Percentiles rank a stretch among this genome's conserved stretches.
phyloP scores from a whole-genome alignment of 2,888 invertebrate genomes.

The Oeneis ivallda region DNA sequence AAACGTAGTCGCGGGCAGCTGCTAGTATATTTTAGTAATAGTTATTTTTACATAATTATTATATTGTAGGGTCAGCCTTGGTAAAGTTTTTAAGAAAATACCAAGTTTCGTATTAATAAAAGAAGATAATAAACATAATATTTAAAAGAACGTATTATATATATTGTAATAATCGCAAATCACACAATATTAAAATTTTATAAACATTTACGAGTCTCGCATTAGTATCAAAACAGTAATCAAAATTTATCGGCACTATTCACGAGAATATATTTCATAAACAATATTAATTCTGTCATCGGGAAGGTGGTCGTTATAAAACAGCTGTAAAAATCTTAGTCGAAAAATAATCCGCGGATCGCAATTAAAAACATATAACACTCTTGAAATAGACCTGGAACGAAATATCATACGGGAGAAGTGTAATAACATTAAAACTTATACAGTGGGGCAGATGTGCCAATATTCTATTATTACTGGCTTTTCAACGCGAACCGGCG shows the following conservation, averaged over 20 bases:
- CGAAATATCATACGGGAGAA: constrained; percentile 69
- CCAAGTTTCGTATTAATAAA: neutral
- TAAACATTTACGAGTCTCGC: constrained; percentile 33
- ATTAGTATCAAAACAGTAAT: constrained; percentile 41
- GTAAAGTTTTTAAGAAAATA: neutral
- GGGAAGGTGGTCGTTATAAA: constrained; percentile 67
- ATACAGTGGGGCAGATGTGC: constrained; percentile 77
- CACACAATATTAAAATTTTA: constrained; percentile 30
- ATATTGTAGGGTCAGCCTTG: too few species aligned
- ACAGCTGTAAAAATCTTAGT: constrained; percentile 72
- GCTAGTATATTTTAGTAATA: too few species aligned
- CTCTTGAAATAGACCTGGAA: constrained; percentile 71
- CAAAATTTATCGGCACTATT: constrained; percentile 68
- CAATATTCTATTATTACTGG: constrained; percentile 81
- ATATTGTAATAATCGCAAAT: constrained; percentile 22
- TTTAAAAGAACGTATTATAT: constrained; percentile 7
- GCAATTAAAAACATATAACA: constrained; percentile 79
- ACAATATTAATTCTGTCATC: constrained; percentile 78
- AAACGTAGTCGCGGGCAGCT: too few species aligned
- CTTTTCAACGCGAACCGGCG: constrained; percentile 73
- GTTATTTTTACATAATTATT: neutral
- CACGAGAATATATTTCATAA: constrained; percentile 66
- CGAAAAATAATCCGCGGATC: constrained; percentile 70
- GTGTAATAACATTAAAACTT: constrained; percentile 78
- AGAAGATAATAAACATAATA: neutral